Evolutionary conservation across 1,140 invertebrate genomes (phyloP).

Genomic region (Oscheius sp.): DNA sequence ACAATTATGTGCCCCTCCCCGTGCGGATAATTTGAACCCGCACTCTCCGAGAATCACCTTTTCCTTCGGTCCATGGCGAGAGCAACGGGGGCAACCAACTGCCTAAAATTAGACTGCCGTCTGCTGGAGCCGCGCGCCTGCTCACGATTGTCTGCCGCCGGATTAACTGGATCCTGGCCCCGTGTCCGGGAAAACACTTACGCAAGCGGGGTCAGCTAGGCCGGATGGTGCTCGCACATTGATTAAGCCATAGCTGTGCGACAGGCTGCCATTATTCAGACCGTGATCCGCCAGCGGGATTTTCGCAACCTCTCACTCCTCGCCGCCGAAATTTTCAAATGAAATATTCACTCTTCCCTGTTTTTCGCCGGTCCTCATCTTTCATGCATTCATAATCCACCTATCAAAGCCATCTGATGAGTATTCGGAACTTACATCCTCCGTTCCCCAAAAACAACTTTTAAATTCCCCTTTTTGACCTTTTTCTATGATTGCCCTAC

Average conservation of each 20-base stretch:
- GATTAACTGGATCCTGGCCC: not conserved
- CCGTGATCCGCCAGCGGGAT: not conserved
- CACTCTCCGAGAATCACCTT: no score
- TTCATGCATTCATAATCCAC: no score
- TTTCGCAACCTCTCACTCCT: not conserved
- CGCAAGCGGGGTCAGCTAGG: not conserved
- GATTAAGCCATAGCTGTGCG: not conserved
- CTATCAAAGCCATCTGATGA: not conserved
- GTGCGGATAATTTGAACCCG: no score
- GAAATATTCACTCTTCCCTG: not conserved
- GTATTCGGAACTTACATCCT: no score
- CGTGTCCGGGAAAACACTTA: not conserved
- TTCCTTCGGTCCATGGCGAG: no score
- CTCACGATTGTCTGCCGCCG: not conserved
- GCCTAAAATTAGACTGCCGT: no score
- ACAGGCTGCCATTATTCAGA: slow-evolving; percentile 6
- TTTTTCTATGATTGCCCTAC: not conserved
- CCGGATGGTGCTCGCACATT: slow-evolving; percentile 12
- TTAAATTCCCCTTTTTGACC: not conserved
- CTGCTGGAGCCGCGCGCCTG: not conserved
- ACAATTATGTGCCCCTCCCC: no score
- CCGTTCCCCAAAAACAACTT: no score
- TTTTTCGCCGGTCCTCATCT: not conserved
- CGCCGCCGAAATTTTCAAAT: not conserved
- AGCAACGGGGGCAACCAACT: no score